Evolutionary conservation across 2,888 invertebrate species (phyloP), one percentile per base, ranked within the genome.

Genomic region (Acholoe squamosa): DNA sequence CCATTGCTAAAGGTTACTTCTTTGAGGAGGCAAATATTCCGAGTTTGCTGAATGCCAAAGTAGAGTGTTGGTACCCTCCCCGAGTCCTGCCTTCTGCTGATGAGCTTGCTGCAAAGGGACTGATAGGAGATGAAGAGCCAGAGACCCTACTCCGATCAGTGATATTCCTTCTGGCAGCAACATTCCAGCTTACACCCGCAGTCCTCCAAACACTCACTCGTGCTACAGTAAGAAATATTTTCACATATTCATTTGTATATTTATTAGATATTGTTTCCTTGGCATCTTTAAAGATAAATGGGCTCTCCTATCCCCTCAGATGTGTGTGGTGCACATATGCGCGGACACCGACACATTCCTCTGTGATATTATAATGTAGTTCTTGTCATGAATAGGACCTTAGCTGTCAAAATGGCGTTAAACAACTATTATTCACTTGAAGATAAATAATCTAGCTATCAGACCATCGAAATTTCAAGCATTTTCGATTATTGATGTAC

Each of bases 11-110:
- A 19, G 43, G 34, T 7, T 80, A 80, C 22, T 5, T 34, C 0
- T 43, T 80, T 43, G 80, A 80, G 22, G 7, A 80, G n/a, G 33
- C 80, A 14, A 80, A 80, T 43, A 80, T 80, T 43, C 5, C 14
- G 0, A 43, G 34, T 16, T n/a, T 80, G 33, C 43, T 80, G 80
- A 19, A 22, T 7, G 1, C 34, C 14, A 80, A 80, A n/a, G 19
- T 22, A 5, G 80, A 33, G 34, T 28, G 25, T 1, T 80, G 33
- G 33, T 43, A 43, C 80, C 80, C 80, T 22, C 22, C 14, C 25
- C 19, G 0, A 0, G 19, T 19, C 16, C 34, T 80, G 22, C 80
- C 80, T 33, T n/a, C 80, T 19, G 43, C 33, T 19, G 34, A 10
- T 7, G 22, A 1, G 22, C 80, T 80, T 0, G 80, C n/a, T 5